Evolutionary conservation across 2,113 vertebrate genomes (phyloP), one percentile per base, ranked within the genome.

Genomic region (Coptodon rendalli): DNA sequence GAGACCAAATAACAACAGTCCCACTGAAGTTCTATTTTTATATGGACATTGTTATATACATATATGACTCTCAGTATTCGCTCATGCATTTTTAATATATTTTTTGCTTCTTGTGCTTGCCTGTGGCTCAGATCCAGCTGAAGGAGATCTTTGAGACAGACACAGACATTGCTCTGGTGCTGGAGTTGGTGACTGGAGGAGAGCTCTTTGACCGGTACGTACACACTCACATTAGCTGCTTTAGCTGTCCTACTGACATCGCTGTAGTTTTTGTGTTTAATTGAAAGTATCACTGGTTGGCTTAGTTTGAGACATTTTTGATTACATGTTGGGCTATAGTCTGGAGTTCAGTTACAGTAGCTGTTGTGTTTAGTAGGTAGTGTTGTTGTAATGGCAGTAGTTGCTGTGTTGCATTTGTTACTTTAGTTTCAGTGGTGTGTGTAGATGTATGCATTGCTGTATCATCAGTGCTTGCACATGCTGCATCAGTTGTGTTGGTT

Each of bases 71-170:
- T 50, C 24, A 19, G 45, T 19, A 78, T 0, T 78, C 3, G 4
- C 24, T 3, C 43, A 31, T 50, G 27, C 71, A 50, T 11, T 50
- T 48, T 29, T 76, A 29, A 78, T 34, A 50, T 2, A 1, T 9
- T 52, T 50, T 31, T 52, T 50, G 27, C 45, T 78, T 31, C 17
- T 10, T 17, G 12, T 48, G 16, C 40, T 0, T 68, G 10, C 10
- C 36, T 24, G 6, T 34, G 16, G 6, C 19, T 63, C 90, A 98
- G 97, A 98, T 98, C 91, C 97, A 97, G 88, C 96, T 98, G 94
- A 98, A 98, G 94, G 98, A 98, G 91, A 98, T 98, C 88, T 98
- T 98, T 19, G 97, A 98, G 94, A 98, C 97, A 0, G 96, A 97
- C 89, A 95, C 96, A 0, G 97, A 98, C 94, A 98, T 98, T n/a